These are phyloP conservation scores for Chloromyia formosa DNA, from an alignment of 2,888 invertebrate genomes.

Conservation along the genomic window DNA sequence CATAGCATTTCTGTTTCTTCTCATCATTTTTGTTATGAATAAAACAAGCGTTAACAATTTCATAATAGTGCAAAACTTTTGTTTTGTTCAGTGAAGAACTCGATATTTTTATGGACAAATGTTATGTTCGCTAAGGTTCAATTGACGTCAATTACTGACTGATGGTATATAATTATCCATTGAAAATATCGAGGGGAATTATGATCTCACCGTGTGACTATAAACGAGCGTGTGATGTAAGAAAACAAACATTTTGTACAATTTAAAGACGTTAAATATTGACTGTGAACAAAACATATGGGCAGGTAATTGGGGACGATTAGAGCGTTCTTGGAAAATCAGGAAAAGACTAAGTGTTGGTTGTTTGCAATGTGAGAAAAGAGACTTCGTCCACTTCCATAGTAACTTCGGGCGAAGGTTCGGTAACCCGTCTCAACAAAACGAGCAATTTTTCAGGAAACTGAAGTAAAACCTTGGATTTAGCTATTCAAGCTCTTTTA, in stretches of 20 bases:
- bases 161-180: conserved; percentile 26
- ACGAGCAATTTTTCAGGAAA: too few species aligned
- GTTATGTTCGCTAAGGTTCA: conserved; percentile 21
- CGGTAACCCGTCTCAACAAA: too few species aligned
- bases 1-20: not conserved
- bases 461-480: too few species aligned
- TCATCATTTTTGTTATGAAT: conserved; percentile 9
- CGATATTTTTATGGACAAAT: conserved; percentile 37
- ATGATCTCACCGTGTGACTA: conserved; percentile 15
- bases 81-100: conserved; percentile 2
- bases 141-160: conserved; percentile 18
- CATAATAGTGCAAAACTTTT: conserved; percentile 25
- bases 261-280: conserved; percentile 13
- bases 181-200: conserved; percentile 2
- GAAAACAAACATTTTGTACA: conserved; percentile 18
- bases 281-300: conserved; percentile 28
- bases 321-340: too few species aligned
- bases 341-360: too few species aligned
- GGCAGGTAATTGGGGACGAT: not conserved
- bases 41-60: conserved; percentile 28
- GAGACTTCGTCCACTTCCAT: too few species aligned
- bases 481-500: too few species aligned
- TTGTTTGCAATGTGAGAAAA: too few species aligned
- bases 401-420: too few species aligned
- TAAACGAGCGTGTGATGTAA: not conserved